Conservation (phyloP, 2,888 invertebrate species). For the Tipula lateralis region DNA sequence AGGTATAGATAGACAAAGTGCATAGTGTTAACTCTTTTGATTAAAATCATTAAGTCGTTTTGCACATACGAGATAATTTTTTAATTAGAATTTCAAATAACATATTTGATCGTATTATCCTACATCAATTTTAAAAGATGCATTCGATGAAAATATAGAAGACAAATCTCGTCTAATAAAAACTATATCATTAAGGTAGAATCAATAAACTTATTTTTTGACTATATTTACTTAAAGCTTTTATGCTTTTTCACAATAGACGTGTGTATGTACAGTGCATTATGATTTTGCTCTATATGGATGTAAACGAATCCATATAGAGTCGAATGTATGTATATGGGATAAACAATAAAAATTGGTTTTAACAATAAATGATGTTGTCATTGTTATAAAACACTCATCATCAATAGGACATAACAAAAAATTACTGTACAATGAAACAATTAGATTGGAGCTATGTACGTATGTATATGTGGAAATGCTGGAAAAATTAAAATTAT, state of each 20-base stretch:
- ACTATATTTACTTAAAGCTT: not conserved
- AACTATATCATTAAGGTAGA: not conserved
- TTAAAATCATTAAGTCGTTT: not conserved
- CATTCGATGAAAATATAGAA: not conserved
- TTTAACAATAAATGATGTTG: not conserved
- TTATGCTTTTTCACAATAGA: not conserved
- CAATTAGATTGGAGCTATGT: not conserved
- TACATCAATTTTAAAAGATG: not conserved
- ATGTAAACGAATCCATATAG: not conserved
- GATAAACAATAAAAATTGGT: not conserved
- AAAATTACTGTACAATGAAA: not conserved
- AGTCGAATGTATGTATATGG: not conserved
- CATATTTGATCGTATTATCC: not conserved
- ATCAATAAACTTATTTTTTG: not conserved
- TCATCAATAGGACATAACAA: not conserved
- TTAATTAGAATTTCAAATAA: not conserved
- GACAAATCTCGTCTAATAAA: not conserved
- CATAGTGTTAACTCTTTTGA: not conserved
- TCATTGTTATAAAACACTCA: not conserved
- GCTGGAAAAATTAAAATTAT: not conserved
- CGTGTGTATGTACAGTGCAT: not conserved
- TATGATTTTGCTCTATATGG: not conserved
- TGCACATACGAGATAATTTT: not conserved
- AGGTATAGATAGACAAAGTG: not conserved
- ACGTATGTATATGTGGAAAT: not conserved